Base-by-base conservation (phyloP, 1,140 invertebrate genomes). In the Samia ricini region DNA sequence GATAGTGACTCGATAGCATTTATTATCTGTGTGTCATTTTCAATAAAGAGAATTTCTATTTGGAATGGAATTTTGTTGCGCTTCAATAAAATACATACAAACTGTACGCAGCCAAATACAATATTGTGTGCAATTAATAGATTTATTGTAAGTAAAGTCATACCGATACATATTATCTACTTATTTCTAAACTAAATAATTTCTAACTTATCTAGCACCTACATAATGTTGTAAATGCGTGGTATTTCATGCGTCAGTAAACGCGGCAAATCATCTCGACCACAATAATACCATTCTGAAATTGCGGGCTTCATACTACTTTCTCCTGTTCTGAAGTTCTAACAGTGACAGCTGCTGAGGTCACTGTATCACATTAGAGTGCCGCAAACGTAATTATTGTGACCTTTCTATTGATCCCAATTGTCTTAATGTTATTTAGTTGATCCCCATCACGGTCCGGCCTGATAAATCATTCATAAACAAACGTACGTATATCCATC, bases 341-440 rank as follows among this genome's bases (percentile, higher is more conserved):
- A 15, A 42, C n/a, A 42, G 33, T 23, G 22, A 23, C 22, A 55
- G 52, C 21, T 20, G 24, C 19, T 57, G 52, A 55, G 58, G 63
- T 71, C 64, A 66, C 65, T 70, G 73, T 74, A 69, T 68, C 76
- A 72, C 69, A 75, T 86, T 83, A 84, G 69, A 69, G 61, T 56
- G 52, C 54, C 58, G 77, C 68, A 85, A 84, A 88, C 85, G 81
- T 74, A 81, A 88, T 84, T 81, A 88, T 62, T 49, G 59, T 77
- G 85, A 83, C 81, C 80, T 85, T 81, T 81, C 78, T 72, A 88
- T 83, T 84, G 74, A 70, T 81, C 78, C 84, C 80, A 85, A 88
- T 83, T 85, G 81, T 29, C 56, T 20, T 21, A 52, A 23, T 52
- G 50, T 42, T 15, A 15, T 42, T 3, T 15, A 42, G 33, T 42